Conservation (phyloP, 2,888 invertebrate species). For the Acanthosepion esculentum region DNA sequence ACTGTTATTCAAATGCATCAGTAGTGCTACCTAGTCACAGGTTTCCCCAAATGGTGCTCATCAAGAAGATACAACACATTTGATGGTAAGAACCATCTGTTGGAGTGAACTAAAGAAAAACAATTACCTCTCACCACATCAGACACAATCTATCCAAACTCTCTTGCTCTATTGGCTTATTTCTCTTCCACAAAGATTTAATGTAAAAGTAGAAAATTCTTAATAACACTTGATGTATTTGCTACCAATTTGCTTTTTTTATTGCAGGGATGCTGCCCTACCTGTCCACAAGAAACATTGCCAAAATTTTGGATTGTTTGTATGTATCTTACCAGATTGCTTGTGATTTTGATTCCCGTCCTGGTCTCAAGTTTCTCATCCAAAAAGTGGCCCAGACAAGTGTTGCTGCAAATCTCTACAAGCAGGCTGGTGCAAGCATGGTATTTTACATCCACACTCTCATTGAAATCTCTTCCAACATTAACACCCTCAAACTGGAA, state of each 20-base stretch:
- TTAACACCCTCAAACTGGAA: conserved; percentile 56
- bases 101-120: no score
- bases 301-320: conserved; percentile 75
- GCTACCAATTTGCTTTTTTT: background rate
- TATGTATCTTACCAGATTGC: conserved; percentile 88
- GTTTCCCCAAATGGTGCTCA: no score
- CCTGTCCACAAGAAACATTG: conserved; percentile 67
- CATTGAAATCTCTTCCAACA: conserved; percentile 85
- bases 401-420: conserved; percentile 74
- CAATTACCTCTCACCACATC: no score
- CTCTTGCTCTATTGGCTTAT: no score
- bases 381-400: conserved; percentile 81
- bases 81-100: no score
- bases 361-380: conserved; percentile 92
- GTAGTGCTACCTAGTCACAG: no score
- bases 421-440: conserved; percentile 92
- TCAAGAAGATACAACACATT: no score
- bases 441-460: conserved; percentile 86
- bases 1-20: no score
- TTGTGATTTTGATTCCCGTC: conserved; percentile 89
- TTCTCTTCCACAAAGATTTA: no score
- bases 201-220: background rate
- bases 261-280: conserved; percentile 67
- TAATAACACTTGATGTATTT: background rate
- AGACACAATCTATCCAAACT: no score